Evolutionary conservation across 2,797 vertebrate species (phyloP).

Genomic region (Sebastes taczanowskii): DNA sequence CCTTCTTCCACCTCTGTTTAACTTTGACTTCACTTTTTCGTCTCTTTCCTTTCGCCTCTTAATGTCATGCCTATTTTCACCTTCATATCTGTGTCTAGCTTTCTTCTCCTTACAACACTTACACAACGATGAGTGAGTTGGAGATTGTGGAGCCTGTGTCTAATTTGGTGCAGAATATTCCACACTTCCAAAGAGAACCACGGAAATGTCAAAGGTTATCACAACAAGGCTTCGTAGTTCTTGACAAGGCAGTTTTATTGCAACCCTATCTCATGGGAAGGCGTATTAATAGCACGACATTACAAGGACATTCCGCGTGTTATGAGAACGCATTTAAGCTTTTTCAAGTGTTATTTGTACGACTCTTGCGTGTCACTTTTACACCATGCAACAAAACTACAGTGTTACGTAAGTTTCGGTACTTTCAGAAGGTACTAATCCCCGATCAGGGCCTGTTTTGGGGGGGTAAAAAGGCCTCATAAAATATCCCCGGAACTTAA

Average conservation of each 20-base stretch:
- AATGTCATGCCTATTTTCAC: neutral
- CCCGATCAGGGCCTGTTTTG: too few relatives aligned
- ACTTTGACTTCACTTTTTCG: neutral
- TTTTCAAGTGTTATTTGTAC: too few relatives aligned
- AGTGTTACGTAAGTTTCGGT: too few relatives aligned
- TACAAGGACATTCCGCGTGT: fast-evolving
- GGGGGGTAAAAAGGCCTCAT: too few relatives aligned
- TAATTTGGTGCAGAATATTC: neutral
- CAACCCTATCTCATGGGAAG: too few relatives aligned
- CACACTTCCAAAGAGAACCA: neutral
- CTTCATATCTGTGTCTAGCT: neutral
- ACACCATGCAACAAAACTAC: fast-evolving
- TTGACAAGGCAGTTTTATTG: neutral
- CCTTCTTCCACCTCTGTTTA: too few relatives aligned
- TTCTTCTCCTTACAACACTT: neutral
- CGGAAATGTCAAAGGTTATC: neutral
- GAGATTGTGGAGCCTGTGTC: neutral
- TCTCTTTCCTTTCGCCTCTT: neutral
- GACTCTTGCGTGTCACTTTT: too few relatives aligned
- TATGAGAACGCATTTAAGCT: fast-evolving
- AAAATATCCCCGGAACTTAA: fast-evolving
- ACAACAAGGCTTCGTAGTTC: neutral
- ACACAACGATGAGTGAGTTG: neutral
- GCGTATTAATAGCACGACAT: too few relatives aligned
- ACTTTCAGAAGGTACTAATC: fast-evolving